These are phyloP conservation scores for Oreochromis aureus DNA, from an alignment of 2,113 vertebrate genomes.

Conservation along the genomic window DNA sequence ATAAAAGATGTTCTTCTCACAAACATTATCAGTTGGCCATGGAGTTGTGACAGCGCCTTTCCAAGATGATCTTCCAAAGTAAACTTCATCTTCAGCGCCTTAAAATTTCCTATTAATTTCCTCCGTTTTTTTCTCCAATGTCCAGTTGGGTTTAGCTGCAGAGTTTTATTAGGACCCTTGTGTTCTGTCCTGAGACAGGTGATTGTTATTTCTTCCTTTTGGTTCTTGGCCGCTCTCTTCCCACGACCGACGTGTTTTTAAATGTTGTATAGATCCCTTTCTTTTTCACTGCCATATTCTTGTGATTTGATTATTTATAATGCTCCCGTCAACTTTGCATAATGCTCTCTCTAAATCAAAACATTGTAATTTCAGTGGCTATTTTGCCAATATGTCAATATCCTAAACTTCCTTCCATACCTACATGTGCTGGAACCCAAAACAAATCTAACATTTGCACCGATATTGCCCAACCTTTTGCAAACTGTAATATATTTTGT, in stretches of 20 bases:
- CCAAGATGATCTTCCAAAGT: not conserved
- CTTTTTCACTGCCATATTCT: not conserved
- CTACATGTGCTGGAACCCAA: not conserved
- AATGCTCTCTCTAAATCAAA: accelerated
- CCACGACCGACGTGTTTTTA: accelerated
- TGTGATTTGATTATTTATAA: accelerated
- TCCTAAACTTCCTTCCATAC: not conserved
- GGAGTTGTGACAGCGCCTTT: not conserved
- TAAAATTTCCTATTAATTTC: not conserved
- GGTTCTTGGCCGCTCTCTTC: not conserved
- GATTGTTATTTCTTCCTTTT: not conserved
- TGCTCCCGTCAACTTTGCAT: not conserved
- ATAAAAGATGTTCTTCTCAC: not conserved
- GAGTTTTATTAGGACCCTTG: not conserved
- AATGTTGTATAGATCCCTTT: not conserved
- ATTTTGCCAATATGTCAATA: not conserved
- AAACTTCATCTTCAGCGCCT: accelerated
- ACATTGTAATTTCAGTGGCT: not conserved
- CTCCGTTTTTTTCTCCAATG: not conserved
- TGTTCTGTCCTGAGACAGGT: not conserved
- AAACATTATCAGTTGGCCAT: not conserved
- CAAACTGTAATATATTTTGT: not conserved
- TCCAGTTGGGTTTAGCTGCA: not conserved
- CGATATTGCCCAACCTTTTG: not conserved
- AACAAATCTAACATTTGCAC: accelerated